These are phyloP conservation scores for Pristiophorus japonicus DNA, from an alignment of 2,113 vertebrate species.

Conservation along the genomic window DNA sequence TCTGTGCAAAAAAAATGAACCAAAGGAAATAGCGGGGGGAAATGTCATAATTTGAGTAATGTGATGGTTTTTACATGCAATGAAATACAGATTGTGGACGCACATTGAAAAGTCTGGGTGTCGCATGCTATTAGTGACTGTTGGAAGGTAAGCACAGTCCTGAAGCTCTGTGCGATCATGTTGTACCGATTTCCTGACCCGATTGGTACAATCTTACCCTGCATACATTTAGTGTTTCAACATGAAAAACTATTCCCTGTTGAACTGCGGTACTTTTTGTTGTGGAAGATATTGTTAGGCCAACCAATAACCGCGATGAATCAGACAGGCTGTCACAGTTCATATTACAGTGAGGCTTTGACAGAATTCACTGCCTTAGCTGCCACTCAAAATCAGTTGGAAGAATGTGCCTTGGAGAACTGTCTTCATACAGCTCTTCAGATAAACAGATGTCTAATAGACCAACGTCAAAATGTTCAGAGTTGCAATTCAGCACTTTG, in stretches of 20 bases:
- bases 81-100: not conserved
- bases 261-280: not conserved
- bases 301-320: not conserved
- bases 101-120: not conserved
- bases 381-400: not conserved
- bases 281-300: not conserved
- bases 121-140: not conserved
- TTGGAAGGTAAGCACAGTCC: not conserved
- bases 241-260: not conserved
- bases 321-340: not conserved
- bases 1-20: not conserved
- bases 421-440: not conserved
- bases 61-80: not conserved
- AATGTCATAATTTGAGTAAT: not conserved
- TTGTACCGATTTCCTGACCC: not conserved
- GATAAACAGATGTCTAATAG: not conserved
- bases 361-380: slow-evolving; percentile 22
- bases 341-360: not conserved
- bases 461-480: not conserved
- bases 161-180: not conserved
- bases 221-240: too few relatives aligned
- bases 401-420: not conserved
- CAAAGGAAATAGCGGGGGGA: not conserved
- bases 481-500: not conserved
- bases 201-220: not conserved